Evolutionary conservation across 2,797 vertebrate genomes (phyloP), one percentile per base, ranked within the genome.

Genomic region (Rhinoraja longicauda): DNA sequence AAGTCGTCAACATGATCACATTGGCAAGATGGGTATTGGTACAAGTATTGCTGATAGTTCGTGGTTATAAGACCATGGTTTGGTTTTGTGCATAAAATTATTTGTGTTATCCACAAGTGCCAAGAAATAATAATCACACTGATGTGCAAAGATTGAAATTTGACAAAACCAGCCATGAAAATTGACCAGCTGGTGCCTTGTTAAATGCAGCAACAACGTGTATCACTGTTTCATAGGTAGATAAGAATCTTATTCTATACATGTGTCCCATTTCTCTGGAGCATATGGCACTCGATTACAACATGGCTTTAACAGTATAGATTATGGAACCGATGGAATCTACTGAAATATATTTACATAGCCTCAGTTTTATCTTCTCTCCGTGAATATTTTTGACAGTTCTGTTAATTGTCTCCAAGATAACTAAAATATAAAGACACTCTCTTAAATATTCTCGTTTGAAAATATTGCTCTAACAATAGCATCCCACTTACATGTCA

Each of bases 111-210:
- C 53, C 82, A n/a, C 29, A 39, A 32, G 17, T 19, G 77, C 77
- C 39, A 21, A 53, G 81, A 84, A 84, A 84, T 84, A 84, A 53
- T 21, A 84, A 82, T 36, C n/a, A 32, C 81, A 13, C 45, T 45
- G 57, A 59, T 57, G 86, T 86, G 82, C 82, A 86, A n/a, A 86
- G 82, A 86, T 13, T 86, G 53, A 86, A 86, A 57, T 86, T 86
- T 13, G 24, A 57, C 53, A 59, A 86, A 86, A 86, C 57, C 29
- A 29, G 29, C 82, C 53, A 57, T 59, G 57, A 86, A 59, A 29
- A 62, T 59, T 29, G 82, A 62, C 45, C 82, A 86, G 82, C 82
- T 86, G 82, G 24, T 86, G 57, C 81, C 29, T 59, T 86, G 10
- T 86, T 86, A 86, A 86, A 86, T 86, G 26, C 82, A 13, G 57